A percentile compares a stretch with the other conserved stretches of the same genome.
phyloP scores from a whole-genome alignment of 2,888 invertebrate genomes.

The Aplocera efformata region DNA sequence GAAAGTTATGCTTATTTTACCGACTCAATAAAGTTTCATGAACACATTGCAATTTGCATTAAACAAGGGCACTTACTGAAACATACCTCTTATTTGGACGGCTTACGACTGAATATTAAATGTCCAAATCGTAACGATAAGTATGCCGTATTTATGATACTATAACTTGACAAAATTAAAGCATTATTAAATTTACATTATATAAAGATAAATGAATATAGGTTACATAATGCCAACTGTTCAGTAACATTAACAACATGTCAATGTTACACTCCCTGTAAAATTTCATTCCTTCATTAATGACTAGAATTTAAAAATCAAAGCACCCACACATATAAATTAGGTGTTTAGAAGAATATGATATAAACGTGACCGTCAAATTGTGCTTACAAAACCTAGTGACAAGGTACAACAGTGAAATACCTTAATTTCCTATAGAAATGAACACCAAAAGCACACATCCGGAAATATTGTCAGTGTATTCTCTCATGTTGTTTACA shows the following conservation, averaged over 20 bases:
- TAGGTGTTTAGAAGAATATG: slow-evolving; percentile 5
- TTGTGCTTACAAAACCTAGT: slow-evolving; percentile 1
- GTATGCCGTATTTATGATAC: too few relatives aligned
- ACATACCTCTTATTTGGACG: slow-evolving; percentile 52
- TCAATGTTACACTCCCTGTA: slow-evolving; percentile 15
- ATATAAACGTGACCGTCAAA: slow-evolving; percentile 1
- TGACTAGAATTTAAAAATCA: slow-evolving; percentile 15
- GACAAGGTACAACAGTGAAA: too few relatives aligned
- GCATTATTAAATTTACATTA: too few relatives aligned
- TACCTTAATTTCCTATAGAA: too few relatives aligned
- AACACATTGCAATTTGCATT: slow-evolving; percentile 55
- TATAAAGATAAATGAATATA: too few relatives aligned
- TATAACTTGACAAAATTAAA: too few relatives aligned
- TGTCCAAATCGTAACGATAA: not conserved
- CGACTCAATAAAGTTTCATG: slow-evolving; percentile 25
- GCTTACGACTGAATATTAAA: slow-evolving; percentile 25
- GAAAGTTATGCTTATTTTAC: too few relatives aligned
- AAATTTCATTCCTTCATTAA: slow-evolving; percentile 6
- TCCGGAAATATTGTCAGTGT: too few relatives aligned
- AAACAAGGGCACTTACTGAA: slow-evolving; percentile 54
- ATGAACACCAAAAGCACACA: too few relatives aligned
- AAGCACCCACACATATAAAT: not conserved
- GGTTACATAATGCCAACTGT: not conserved
- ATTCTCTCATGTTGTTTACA: too few relatives aligned
- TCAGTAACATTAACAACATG: not conserved